Base-by-base conservation (phyloP, 2,797 vertebrate species). In the Helostoma temminkii region DNA sequence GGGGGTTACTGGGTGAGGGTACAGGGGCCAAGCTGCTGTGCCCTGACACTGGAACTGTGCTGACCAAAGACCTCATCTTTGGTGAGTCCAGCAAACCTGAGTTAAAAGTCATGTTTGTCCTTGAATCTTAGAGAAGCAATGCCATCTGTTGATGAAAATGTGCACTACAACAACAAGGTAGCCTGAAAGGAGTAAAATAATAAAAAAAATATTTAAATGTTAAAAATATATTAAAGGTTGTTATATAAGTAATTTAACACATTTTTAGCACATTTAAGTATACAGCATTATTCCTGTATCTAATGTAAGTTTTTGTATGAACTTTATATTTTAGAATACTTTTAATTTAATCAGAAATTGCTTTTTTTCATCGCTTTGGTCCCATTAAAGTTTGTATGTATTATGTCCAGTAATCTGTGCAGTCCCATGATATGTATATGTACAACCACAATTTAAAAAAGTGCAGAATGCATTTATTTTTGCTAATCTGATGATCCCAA, bases 1-100 rank as follows among this genome's bases (percentile, higher is more conserved):
- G 95, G 95, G 94, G 89, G 3, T 55, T 95, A 28, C 75, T 96
- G 61, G 95, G 95, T 19, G 93, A 95, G 22, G 94, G 93, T 6
- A 91, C 68, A 0, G 96, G 96, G 59, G 95, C 94, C 0, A 88
- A 92, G 39, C 91, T 97, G 45, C 89, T 96, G 14, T 92, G 93
- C 67, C 90, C 93, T 5, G 84, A 88, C 47, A 91, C 93, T 53
- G 93, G 89, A 58, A 66, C 60, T 16, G 78, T 91, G 10, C 88
- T 96, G 28, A 88, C 63, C 63, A 95, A 93, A 78, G 85, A 94
- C 4, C 91, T 94, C 54, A 81, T 96, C 30, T 78, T 94, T 32
- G 93, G 96, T 96, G 85, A 92, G 74, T 55, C n/a, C 3, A 49
- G 21, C 9, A 14, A 0, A 4, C 9, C 21, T 39, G 6, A 36